A percentile compares a stretch with the other conserved stretches of the same genome.
Evolutionary conservation across 2,797 vertebrate genomes (phyloP).

Genomic region (Neoniphon sammara): DNA sequence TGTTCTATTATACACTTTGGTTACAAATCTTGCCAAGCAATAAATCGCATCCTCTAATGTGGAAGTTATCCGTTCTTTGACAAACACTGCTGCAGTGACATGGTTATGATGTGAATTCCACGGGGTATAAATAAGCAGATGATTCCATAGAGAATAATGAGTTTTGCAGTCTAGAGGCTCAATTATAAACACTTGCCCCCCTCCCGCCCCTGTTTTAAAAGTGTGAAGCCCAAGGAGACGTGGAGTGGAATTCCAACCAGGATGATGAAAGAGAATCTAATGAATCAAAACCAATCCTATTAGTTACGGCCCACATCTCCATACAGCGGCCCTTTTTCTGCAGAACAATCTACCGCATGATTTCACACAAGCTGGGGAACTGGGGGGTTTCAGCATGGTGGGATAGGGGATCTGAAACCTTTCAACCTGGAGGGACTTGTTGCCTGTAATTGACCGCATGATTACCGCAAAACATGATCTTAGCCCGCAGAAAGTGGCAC

Average conservation of each 20-base stretch:
- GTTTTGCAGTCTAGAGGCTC: constrained; percentile 66
- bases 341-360: constrained; percentile 75
- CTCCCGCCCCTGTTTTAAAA: constrained; percentile 78
- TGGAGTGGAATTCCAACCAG: constrained; percentile 90
- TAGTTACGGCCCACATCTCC: constrained; percentile 88
- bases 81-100: constrained; percentile 37
- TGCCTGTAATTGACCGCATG: constrained; percentile 72
- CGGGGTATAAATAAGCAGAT: constrained; percentile 54
- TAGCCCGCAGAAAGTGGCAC: constrained; percentile 33
- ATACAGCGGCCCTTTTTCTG: constrained; percentile 79
- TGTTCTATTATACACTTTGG: constrained; percentile 11
- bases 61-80: constrained; percentile 14
- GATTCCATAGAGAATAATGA: constrained; percentile 67
- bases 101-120: constrained; percentile 50
- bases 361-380: constrained; percentile 78
- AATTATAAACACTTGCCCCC: constrained; percentile 69
- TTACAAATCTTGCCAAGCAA: constrained; percentile 12
- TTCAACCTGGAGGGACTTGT: constrained; percentile 67
- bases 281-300: constrained; percentile 94
- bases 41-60: constrained; percentile 20
- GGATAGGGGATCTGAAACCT: constrained; percentile 52
- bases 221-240: constrained; percentile 83
- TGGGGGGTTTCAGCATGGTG: constrained; percentile 52
- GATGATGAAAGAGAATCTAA: constrained; percentile 89
- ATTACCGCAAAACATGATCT: constrained; percentile 70